Percentiles rank a stretch among this genome's conserved stretches.
These are phyloP conservation scores for Poeciliopsis retropinna DNA, from an alignment of 2,113 vertebrate species.

Conservation along the genomic window DNA sequence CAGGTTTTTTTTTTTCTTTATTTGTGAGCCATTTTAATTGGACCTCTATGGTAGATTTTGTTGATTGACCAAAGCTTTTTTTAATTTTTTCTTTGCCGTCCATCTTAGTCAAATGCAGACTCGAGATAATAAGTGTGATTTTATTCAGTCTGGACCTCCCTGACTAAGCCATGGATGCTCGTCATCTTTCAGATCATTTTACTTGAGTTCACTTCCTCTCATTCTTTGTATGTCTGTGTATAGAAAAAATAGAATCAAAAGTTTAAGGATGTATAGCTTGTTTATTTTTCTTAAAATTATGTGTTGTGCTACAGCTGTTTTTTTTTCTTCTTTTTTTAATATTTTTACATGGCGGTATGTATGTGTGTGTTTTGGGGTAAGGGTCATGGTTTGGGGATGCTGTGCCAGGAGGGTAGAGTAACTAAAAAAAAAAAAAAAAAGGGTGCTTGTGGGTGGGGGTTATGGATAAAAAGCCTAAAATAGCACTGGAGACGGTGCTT, in stretches of 20 bases:
- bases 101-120: conserved; percentile 33
- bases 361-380: conserved; percentile 11
- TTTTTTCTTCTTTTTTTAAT: conserved; percentile 25
- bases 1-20: conserved; percentile 15
- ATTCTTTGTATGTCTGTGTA: conserved; percentile 60
- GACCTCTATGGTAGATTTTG: conserved; percentile 51
- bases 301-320: conserved; percentile 65
- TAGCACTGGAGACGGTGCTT: conserved; percentile 84
- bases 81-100: not conserved
- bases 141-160: conserved; percentile 57
- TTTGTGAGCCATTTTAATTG: conserved; percentile 54
- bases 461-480: conserved; percentile 74
- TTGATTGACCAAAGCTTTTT: conserved; percentile 67
- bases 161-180: conserved; percentile 59
- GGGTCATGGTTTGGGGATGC: conserved; percentile 59
- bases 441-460: conserved; percentile 65
- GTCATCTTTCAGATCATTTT: conserved; percentile 68
- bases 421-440: conserved; percentile 42
- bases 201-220: conserved; percentile 75
- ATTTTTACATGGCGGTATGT: conserved; percentile 60
- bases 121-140: conserved; percentile 47
- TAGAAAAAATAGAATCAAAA: conserved; percentile 60
- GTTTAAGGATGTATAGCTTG: conserved; percentile 62
- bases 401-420: conserved; percentile 67
- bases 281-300: conserved; percentile 64